phyloP scores from a whole-genome alignment of 2,113 vertebrate genomes.

The Colaptes auratus region DNA sequence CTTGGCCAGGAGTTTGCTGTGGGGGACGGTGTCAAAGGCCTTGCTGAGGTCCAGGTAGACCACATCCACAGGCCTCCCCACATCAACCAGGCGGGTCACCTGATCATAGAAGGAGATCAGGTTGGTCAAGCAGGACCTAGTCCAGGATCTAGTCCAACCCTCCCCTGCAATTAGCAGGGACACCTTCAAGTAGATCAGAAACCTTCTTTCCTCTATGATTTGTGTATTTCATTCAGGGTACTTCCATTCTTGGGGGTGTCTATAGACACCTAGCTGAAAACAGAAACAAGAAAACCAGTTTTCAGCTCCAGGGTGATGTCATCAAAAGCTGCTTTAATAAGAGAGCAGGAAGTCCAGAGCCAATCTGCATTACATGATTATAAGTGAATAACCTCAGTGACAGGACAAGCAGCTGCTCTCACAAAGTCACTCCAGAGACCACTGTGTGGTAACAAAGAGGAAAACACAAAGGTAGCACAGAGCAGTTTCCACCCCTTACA shows the following conservation, averaged over 20 bases:
- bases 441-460: neutral
- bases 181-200: neutral
- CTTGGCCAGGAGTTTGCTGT: too few relatives aligned
- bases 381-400: neutral
- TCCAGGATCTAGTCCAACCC: neutral
- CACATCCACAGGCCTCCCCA: too few relatives aligned
- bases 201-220: neutral
- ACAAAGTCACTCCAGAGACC: neutral
- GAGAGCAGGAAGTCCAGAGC: too few relatives aligned
- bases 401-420: neutral
- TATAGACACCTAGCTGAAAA: neutral
- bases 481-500: neutral
- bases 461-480: neutral
- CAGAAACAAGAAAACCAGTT: neutral
- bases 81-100: too few relatives aligned
- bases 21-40: too few relatives aligned
- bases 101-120: too few relatives aligned
- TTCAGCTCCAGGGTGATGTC: neutral
- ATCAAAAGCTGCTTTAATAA: neutral
- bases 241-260: neutral
- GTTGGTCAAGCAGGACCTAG: too few relatives aligned
- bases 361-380: neutral
- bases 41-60: too few relatives aligned
- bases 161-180: neutral
- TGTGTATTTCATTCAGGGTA: neutral